Conservation (phyloP, 2,888 invertebrate genomes). For the Aspidiotus destructor region DNA sequence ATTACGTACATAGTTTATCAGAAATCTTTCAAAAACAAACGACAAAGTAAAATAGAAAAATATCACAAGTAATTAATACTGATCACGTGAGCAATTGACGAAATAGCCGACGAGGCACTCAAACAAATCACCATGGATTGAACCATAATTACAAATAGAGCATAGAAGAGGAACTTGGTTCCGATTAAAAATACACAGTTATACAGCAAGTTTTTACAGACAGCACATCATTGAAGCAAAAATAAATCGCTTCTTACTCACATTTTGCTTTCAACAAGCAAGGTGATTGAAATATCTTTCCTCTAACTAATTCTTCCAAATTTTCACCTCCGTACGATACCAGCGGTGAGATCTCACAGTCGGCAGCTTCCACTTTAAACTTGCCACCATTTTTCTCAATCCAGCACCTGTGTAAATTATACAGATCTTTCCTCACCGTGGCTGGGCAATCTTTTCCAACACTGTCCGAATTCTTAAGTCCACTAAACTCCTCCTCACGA, state of each 20-base stretch:
- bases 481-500: conserved; percentile 89
- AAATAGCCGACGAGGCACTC: too few species aligned
- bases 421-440: conserved; percentile 70
- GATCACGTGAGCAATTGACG: too few species aligned
- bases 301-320: conserved; percentile 55
- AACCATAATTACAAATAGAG: too few species aligned
- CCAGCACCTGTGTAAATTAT: conserved; percentile 66
- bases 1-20: too few species aligned
- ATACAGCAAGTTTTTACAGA: neutral
- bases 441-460: conserved; percentile 83
- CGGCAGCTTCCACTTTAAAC: conserved; percentile 52
- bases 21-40: too few species aligned
- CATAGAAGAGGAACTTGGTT: neutral
- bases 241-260: conserved; percentile 34
- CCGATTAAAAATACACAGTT: neutral
- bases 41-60: too few species aligned
- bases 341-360: conserved; percentile 85
- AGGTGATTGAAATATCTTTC: conserved; percentile 59
- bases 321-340: conserved; percentile 86
- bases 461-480: conserved; percentile 85
- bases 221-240: neutral
- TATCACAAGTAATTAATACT: too few species aligned
- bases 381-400: conserved; percentile 71
- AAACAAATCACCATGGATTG: too few species aligned
- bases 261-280: conserved; percentile 44